A percentile compares a stretch with the other conserved stretches of the same genome.
These are phyloP conservation scores for Lasius fuliginosus DNA, from an alignment of 2,888 invertebrate species.

Conservation along the genomic window DNA sequence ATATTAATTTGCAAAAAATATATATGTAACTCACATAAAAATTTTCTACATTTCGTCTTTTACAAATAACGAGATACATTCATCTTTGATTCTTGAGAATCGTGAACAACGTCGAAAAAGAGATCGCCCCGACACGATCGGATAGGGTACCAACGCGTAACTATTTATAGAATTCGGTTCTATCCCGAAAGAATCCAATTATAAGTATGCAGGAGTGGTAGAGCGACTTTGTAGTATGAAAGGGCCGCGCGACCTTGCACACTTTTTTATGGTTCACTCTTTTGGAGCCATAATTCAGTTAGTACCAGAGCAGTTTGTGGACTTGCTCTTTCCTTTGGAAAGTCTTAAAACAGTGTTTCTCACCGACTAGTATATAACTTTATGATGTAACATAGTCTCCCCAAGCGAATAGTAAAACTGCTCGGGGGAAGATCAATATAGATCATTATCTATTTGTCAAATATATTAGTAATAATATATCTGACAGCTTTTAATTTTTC, in stretches of 20 bases:
- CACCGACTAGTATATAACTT: background rate
- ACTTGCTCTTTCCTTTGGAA: conserved; percentile 59
- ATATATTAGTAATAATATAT: background rate
- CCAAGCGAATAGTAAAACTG: background rate
- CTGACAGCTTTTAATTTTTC: background rate
- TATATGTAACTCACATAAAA: background rate
- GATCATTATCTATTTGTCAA: background rate
- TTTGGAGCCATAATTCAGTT: conserved; percentile 77
- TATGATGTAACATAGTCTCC: background rate
- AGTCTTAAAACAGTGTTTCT: conserved; percentile 67
- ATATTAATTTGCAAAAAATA: background rate
- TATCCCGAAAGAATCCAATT: conserved; percentile 65
- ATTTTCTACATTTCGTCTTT: background rate
- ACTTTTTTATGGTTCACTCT: conserved; percentile 72
- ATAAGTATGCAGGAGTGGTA: conserved; percentile 55
- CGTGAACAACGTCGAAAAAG: background rate
- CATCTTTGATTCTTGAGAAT: background rate
- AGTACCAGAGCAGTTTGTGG: conserved; percentile 66
- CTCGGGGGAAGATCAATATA: background rate
- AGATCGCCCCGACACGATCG: background rate
- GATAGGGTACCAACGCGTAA: background rate
- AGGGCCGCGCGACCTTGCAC: conserved; percentile 78
- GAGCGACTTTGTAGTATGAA: conserved; percentile 59
- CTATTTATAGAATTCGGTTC: conserved; percentile 51
- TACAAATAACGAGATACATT: background rate